These are phyloP conservation scores for Myopa testacea DNA, from an alignment of 2,888 invertebrate species.

Conservation along the genomic window DNA sequence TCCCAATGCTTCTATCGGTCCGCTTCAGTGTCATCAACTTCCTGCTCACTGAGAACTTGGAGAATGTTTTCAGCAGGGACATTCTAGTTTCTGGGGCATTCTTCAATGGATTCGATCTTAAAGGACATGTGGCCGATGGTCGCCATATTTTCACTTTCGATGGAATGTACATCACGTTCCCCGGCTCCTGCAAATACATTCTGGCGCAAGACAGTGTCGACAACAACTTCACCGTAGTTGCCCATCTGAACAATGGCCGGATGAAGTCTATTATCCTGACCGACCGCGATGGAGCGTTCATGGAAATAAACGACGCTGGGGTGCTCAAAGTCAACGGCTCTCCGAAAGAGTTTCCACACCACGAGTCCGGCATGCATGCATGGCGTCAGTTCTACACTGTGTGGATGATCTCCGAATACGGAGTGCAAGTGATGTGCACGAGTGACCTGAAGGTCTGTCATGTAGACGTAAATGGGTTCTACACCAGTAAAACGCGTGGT, in stretches of 20 bases:
- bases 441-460: slow-evolving; percentile 76
- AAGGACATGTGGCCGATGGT: slow-evolving; percentile 80
- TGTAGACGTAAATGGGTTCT: slow-evolving; percentile 84
- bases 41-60: slow-evolving; percentile 73
- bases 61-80: slow-evolving; percentile 66
- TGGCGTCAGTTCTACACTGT: slow-evolving; percentile 73
- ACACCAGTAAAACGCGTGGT: slow-evolving; percentile 86
- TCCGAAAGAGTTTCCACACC: slow-evolving; percentile 77
- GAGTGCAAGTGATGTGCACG: slow-evolving; percentile 74
- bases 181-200: slow-evolving; percentile 86
- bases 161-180: slow-evolving; percentile 82
- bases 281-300: slow-evolving; percentile 74
- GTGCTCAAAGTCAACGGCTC: slow-evolving; percentile 76
- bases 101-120: slow-evolving; percentile 76
- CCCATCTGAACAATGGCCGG: slow-evolving; percentile 78
- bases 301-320: slow-evolving; percentile 76
- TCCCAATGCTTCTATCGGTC: slow-evolving; percentile 73
- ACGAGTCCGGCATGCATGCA: slow-evolving; percentile 72
- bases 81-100: slow-evolving; percentile 66
- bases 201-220: slow-evolving; percentile 86
- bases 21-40: slow-evolving; percentile 74
- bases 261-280: slow-evolving; percentile 77
- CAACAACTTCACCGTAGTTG: slow-evolving; percentile 85
- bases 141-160: slow-evolving; percentile 92
- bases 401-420: slow-evolving; percentile 74